Evolutionary conservation across 2,888 invertebrate genomes (phyloP), one percentile per base, ranked within the genome.

Genomic region (Drosophila falleni): DNA sequence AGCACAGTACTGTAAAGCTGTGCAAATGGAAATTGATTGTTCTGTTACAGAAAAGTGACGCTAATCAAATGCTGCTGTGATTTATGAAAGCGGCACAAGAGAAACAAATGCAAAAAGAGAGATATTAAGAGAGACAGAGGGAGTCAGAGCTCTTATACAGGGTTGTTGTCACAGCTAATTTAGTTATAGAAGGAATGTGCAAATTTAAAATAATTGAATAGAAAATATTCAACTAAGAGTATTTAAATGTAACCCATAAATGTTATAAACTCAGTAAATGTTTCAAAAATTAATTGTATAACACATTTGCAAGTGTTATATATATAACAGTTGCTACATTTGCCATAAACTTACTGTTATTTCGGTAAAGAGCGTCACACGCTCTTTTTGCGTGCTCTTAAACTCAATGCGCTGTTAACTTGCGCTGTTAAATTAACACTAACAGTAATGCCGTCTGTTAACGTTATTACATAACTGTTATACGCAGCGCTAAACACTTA

Each of bases 41-140:
- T 3, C 26, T 35, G 26, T 64, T 63, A 68, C 54, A 59, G 33
- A 15, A 47, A 67, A 59, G 50, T 59, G 74, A 74, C 59, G 72
- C 68, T 69, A 73, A 81, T 85, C 65, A 85, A 80, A 79, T 67
- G 70, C 35, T 11, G n/a, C 19, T 54, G 42, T 74, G 71, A 80
- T 75, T 75, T 69, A 69, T 69, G 71, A 46, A 35, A 23, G 5
- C 31, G 29, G 1, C 44, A n/a, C 11, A 60, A 31, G 42, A 51
- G 60, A 51, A 33, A 10, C 2, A 5, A 23, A 5, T 5, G 8
- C 26, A 16, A 11, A 3, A 42, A 39, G 10, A 31, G 29, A 60
- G 37, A 37, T 8, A 37, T 5, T 31, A n/a, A 31, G 10, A 37
- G 53, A 58, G 11, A 9, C 31, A 16, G 33, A 37, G 35, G 3